Percentiles rank a stretch among this genome's conserved stretches.
Evolutionary conservation across 2,113 vertebrate genomes (phyloP).

Genomic region (Microtus oregoni): DNA sequence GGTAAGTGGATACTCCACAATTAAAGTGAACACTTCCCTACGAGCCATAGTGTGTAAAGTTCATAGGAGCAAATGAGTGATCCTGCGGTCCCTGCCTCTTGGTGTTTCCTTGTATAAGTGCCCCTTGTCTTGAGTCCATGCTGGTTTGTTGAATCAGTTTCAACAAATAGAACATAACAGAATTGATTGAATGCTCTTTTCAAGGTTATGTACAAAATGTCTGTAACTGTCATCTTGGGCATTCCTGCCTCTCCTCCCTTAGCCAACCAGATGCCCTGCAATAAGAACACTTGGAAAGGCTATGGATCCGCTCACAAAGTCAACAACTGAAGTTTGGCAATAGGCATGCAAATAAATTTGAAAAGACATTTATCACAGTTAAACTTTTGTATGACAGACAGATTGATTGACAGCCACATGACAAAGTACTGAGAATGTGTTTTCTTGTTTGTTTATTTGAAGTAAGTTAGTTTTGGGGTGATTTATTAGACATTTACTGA

Average conservation of each 20-base stretch:
- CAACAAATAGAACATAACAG: not conserved
- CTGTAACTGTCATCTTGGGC: not conserved
- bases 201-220: not conserved
- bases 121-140: not conserved
- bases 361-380: not conserved
- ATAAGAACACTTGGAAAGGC: not conserved
- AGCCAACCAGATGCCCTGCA: not conserved
- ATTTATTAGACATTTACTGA: not conserved
- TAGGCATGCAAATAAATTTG: not conserved
- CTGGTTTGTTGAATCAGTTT: not conserved
- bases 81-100: not conserved
- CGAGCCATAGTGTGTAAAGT: not conserved
- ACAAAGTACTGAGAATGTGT: not conserved
- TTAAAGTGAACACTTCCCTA: not conserved
- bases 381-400: not conserved
- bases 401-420: not conserved
- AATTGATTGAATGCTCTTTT: not conserved
- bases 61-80: not conserved
- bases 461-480: not conserved
- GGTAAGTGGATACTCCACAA: not conserved
- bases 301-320: not conserved
- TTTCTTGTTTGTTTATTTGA: conserved; percentile 6
- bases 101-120: not conserved
- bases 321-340: not conserved
- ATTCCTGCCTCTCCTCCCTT: not conserved